phyloP scores from a whole-genome alignment of 35 echinoderm and acorn worm genomes.

The Heliocidaris erythrogramma region DNA sequence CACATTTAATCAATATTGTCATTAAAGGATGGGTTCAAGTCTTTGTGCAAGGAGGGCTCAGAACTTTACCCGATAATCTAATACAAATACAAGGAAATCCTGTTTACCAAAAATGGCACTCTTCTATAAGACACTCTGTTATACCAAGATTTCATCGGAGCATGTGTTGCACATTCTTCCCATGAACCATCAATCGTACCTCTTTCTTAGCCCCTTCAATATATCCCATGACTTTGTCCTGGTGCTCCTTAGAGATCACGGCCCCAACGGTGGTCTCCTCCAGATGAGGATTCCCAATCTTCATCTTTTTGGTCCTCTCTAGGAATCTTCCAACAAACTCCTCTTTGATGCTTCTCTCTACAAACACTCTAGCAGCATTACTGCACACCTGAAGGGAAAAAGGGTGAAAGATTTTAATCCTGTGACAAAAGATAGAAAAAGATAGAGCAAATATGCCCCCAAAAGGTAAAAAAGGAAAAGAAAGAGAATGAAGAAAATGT shows the following conservation, averaged over 20 bases:
- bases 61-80: too few relatives aligned
- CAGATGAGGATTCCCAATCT: slow-evolving; percentile 78
- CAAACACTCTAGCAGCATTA: slow-evolving; percentile 91
- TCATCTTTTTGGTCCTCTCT: slow-evolving; percentile 66
- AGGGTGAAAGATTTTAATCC: not conserved
- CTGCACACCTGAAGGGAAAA: slow-evolving; percentile 70
- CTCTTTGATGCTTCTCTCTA: slow-evolving; percentile 82
- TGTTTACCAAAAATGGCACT: too few relatives aligned
- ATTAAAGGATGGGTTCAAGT: too few relatives aligned
- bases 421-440: not conserved
- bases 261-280: slow-evolving; percentile 90
- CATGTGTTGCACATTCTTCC: too few relatives aligned
- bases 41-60: too few relatives aligned
- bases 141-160: too few relatives aligned
- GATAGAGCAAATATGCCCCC: not conserved
- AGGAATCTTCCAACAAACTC: slow-evolving; percentile 76
- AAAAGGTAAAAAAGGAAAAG: not conserved
- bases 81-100: too few relatives aligned
- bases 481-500: too few relatives aligned
- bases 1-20: too few relatives aligned
- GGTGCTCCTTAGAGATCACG: slow-evolving; percentile 72
- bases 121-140: too few relatives aligned
- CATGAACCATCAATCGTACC: slow-evolving; percentile 37
- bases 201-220: slow-evolving; percentile 87
- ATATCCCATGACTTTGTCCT: slow-evolving; percentile 80